Evolutionary conservation across 2,797 vertebrate genomes (phyloP), one percentile per base, ranked within the genome.

Genomic region (Oreonectes daqikongensis): DNA sequence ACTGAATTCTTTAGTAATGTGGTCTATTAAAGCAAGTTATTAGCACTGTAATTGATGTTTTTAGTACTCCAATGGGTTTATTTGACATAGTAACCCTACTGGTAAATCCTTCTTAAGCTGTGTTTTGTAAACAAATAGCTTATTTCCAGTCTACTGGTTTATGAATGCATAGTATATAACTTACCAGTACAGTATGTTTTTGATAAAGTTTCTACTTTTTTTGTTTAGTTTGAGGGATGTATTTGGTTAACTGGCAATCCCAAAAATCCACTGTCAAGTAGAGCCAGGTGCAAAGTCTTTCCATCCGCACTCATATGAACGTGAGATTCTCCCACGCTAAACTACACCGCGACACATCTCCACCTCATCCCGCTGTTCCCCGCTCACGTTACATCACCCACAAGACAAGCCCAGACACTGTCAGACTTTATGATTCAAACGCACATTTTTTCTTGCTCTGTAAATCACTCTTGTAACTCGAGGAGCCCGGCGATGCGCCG

Each of bases 371-470:
- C 77, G 83, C 66, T 42, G 42, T 75, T 59, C 64, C 42, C 82
- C 82, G 79, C 75, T 30, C 69, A 28, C 3, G 38, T 14, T 64
- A 81, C 80, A 69, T 90, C 87, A 89, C 79, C 82, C 69, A 63
- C 44, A 53, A 66, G 75, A 46, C 76, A 79, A 46, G 10, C 68
- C 77, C 84, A 87, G 87, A 87, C 87, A 86, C 80, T 35, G 86
- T 87, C 76, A 78, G 40, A 35, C 61, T 78, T 87, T 85, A 81
- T 90, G 89, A 90, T 88, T 91, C 87, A 87, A 82, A 73, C 72
- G 83, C 75, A 81, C 35, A 77, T 40, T 48, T 74, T 67, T 88
- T 83, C 83, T 79, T 72, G 88, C 89, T 86, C 81, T 85, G 87
- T 89, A 86, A 92, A 77, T 38, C 71, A 30, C 44, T 85, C 76